Evolutionary conservation across 2,113 vertebrate species (phyloP).

Genomic region (Hylia prasina): DNA sequence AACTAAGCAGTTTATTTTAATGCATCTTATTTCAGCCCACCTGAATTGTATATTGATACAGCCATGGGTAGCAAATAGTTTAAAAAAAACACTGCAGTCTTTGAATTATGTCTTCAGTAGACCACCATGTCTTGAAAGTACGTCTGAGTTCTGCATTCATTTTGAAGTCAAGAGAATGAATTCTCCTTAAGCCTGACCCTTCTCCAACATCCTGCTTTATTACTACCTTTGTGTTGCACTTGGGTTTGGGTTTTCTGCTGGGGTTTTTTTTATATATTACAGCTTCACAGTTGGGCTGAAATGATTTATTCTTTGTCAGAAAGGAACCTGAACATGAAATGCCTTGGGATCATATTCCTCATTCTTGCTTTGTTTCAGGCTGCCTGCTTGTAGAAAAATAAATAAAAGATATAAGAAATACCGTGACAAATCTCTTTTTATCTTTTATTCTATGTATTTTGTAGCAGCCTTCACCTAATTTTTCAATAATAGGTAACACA

Average conservation of each 20-base stretch:
- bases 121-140: neutral
- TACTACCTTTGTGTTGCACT: neutral
- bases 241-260: neutral
- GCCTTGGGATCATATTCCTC: neutral
- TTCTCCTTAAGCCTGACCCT: neutral
- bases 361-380: neutral
- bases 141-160: neutral
- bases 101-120: neutral
- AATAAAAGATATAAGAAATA: neutral
- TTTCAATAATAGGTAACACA: neutral
- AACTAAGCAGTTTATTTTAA: neutral
- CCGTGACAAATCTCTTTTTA: neutral
- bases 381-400: neutral
- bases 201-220: neutral
- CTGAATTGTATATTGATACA: neutral
- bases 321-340: neutral
- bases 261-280: neutral
- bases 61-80: neutral
- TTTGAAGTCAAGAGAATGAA: neutral
- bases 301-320: neutral
- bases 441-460: neutral
- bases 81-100: neutral
- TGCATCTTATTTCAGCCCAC: neutral
- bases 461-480: neutral
- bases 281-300: neutral